Evolutionary conservation across 2,113 vertebrate genomes (phyloP).

Genomic region (Myodes glareolus): DNA sequence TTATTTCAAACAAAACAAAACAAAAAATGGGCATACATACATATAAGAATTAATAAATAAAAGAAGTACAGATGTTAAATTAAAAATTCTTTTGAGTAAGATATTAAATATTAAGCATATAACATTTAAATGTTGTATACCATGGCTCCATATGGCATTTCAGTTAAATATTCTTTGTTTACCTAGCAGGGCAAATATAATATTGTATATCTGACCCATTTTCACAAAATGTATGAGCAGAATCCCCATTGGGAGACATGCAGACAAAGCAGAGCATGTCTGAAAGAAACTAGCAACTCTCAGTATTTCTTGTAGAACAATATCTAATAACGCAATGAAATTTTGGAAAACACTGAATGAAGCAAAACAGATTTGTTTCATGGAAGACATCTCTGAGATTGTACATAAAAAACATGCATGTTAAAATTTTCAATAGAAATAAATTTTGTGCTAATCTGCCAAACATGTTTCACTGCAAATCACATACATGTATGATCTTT

Average conservation of each 20-base stretch:
- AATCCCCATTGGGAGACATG: neutral
- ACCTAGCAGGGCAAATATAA: neutral
- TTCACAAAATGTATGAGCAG: neutral
- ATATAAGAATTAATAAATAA: neutral
- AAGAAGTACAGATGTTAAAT: neutral
- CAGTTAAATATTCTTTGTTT: neutral
- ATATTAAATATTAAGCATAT: conserved; percentile 14
- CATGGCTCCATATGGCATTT: neutral
- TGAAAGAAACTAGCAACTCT: neutral
- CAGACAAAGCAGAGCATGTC: neutral
- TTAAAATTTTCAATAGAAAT: neutral
- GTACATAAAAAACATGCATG: neutral
- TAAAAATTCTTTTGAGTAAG: neutral
- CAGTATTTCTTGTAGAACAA: neutral
- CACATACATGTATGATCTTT: neutral
- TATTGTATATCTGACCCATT: neutral
- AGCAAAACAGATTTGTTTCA: neutral
- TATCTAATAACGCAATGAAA: neutral
- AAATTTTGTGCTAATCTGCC: neutral
- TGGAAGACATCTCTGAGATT: neutral
- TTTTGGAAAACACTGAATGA: neutral
- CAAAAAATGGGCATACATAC: neutral
- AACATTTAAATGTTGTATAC: neutral
- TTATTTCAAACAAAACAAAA: neutral
- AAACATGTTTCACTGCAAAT: neutral